Base-by-base conservation (phyloP, 2,888 invertebrate genomes). In the Drosophila atripex region DNA sequence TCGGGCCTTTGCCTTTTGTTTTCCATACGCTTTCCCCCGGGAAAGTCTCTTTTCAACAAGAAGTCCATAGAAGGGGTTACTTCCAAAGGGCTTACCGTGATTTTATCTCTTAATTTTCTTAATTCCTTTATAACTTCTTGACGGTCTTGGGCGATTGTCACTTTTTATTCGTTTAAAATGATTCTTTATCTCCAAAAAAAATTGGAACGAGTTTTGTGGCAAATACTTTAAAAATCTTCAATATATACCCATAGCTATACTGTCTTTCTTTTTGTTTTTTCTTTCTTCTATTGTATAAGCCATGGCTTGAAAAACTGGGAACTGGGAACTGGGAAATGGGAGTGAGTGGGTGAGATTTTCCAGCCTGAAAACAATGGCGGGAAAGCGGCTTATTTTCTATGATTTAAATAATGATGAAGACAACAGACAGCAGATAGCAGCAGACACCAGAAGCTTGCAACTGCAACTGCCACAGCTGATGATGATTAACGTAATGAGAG, bases 341-440 rank as follows among this genome's bases (percentile, higher is more conserved):
- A 50, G 46, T 55, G 71, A 53, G 66, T 66, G 76, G 76, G 84
- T 54, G 80, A 83, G 86, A 84, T 83, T 87, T 78, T 83, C 73
- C 76, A 83, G 83, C 77, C 66, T 82, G 80, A 75, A 86, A 88
- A 89, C 89, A 89, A 89, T 88, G 80, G 72, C 84, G 87, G 86
- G 83, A 89, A 89, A 89, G 89, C 88, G 80, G 89, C 89, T 89
- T 88, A 86, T 83, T 88, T 83, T 83, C 87, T 87, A 88, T 89
- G 85, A 87, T 80, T 89, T 89, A 86, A 88, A 89, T 89, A 89
- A 89, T 88, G 84, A 87, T 77, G 84, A 87, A 79, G 82, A 63
- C 63, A 63, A 63, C 32, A 61, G 58, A 35, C 59, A 51, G 35
- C 16, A 49, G 25, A 39, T 28, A 16, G 35, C 18, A 9, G 14